phyloP scores from a whole-genome alignment of 2,797 vertebrate species.

The Poeciliopsis turneri region DNA sequence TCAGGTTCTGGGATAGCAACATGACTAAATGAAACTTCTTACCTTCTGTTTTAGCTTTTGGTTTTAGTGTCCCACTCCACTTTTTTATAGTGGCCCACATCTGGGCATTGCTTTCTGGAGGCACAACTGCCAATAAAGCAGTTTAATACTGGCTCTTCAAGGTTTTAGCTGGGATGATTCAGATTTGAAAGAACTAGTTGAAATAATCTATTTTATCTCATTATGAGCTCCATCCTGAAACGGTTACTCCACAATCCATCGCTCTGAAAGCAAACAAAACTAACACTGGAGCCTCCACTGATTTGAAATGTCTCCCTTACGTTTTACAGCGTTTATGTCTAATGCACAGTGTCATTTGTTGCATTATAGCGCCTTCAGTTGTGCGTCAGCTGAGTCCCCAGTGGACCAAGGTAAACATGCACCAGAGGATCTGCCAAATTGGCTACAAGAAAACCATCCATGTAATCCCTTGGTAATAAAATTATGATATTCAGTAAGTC shows the following conservation, averaged over 20 bases:
- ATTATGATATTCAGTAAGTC: slow-evolving; percentile 68
- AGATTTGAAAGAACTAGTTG: slow-evolving; percentile 43
- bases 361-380: slow-evolving; percentile 36
- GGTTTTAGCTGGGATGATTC: slow-evolving; percentile 49
- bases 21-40: background rate
- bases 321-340: slow-evolving; percentile 15
- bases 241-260: slow-evolving; percentile 24
- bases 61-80: background rate
- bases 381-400: slow-evolving; percentile 65
- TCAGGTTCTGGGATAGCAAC: background rate
- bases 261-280: slow-evolving; percentile 14
- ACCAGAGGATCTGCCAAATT: slow-evolving; percentile 71
- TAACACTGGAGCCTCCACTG: slow-evolving; percentile 1
- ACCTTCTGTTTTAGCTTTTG: background rate
- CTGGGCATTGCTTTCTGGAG: background rate
- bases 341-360: slow-evolving; percentile 48
- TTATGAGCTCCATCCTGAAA: slow-evolving; percentile 49
- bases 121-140: background rate
- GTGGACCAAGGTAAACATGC: slow-evolving; percentile 74
- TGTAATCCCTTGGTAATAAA: slow-evolving; percentile 74
- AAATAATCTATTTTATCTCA: slow-evolving; percentile 36
- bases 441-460: slow-evolving; percentile 71
- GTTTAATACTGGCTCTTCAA: slow-evolving; percentile 11
- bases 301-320: slow-evolving; percentile 3
- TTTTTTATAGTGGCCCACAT: background rate